These are phyloP conservation scores for Lithobates pipiens DNA, from an alignment of 2,797 vertebrate species.

Conservation along the genomic window DNA sequence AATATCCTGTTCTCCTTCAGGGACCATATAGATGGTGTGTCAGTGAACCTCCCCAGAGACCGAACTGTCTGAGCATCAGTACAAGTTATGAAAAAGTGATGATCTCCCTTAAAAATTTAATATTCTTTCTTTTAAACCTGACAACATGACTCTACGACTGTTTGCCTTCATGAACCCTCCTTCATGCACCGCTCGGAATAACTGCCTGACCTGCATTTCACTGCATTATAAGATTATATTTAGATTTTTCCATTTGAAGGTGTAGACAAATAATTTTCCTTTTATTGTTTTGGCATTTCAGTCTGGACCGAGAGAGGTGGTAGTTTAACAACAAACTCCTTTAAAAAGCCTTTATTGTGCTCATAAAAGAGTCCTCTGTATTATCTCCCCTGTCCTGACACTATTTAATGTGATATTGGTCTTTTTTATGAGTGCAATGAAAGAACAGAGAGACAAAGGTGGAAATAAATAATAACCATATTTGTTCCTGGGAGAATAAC, in stretches of 20 bases:
- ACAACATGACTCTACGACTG: neutral
- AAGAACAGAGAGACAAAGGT: conserved; percentile 17
- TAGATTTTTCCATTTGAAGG: conserved; percentile 36
- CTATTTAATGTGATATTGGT: neutral
- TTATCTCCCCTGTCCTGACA: conserved; percentile 39
- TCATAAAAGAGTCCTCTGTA: conserved; percentile 50
- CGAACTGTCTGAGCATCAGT: too few species aligned
- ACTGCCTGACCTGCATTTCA: neutral
- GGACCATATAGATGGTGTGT: too few species aligned
- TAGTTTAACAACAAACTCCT: conserved; percentile 44
- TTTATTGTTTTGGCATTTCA: conserved; percentile 51
- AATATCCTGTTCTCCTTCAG: too few species aligned
- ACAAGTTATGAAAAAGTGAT: too few species aligned
- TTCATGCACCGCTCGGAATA: too few species aligned
- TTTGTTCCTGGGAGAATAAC: conserved; percentile 2
- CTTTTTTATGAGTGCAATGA: conserved; percentile 39
- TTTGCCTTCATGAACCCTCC: neutral
- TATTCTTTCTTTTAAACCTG: neutral
- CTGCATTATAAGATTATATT: conserved; percentile 16
- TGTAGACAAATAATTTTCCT: conserved; percentile 51
- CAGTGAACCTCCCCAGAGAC: too few species aligned
- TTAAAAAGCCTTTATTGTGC: conserved; percentile 54
- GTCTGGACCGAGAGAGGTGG: conserved; percentile 28
- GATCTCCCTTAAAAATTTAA: too few species aligned
- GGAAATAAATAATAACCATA: conserved; percentile 19